A percentile compares a stretch with the other conserved stretches of the same genome.
Evolutionary conservation across 1,140 invertebrate species (phyloP).

Genomic region (silkworm (Bombyx mori)): ASM3026992v2 NC_085122.1:2475501-2476000

Average conservation of each 20-base stretch:
- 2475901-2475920: too few relatives aligned
- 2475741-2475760: constrained; percentile 92
- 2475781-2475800: constrained; percentile 82
- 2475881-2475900: not conserved
- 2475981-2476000: too few relatives aligned
- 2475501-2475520: too few relatives aligned
- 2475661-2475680: constrained; percentile 81
- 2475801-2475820: constrained; percentile 58
- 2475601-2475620: constrained; percentile 96
- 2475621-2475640: constrained; percentile 89
- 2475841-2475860: constrained; percentile 21
- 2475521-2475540: too few relatives aligned
- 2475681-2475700: constrained; percentile 66
- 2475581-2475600: constrained; percentile 93
- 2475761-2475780: constrained; percentile 88
- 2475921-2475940: too few relatives aligned
- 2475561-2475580: not conserved
- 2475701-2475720: constrained; percentile 79
- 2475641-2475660: constrained; percentile 92
- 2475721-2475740: constrained; percentile 80
- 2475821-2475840: constrained; percentile 46
- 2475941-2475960: too few relatives aligned
- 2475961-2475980: too few relatives aligned
- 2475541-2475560: too few relatives aligned
- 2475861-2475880: constrained; percentile 6